Percentiles rank a stretch among this genome's conserved stretches.
These are phyloP conservation scores for Psittacara wagleri DNA, from an alignment of 2,113 vertebrate genomes.

Conservation along the genomic window DNA sequence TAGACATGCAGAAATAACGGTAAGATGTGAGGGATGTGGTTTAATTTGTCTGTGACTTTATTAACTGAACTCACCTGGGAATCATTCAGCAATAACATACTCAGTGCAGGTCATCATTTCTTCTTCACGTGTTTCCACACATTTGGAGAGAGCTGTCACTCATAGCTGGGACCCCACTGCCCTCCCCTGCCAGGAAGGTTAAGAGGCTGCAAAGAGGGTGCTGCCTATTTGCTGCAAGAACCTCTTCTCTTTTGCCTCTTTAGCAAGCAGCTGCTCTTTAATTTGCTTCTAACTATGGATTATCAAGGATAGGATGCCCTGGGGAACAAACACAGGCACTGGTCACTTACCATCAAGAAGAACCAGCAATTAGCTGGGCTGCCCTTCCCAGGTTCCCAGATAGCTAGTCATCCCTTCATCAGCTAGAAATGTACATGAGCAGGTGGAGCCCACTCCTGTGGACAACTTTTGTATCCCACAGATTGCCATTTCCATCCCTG, in stretches of 20 bases:
- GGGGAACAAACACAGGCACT: not conserved
- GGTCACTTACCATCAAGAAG: not conserved
- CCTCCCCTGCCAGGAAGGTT: not conserved
- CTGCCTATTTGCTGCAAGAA: slow-evolving; percentile 5
- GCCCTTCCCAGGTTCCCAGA: not conserved
- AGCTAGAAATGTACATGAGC: not conserved
- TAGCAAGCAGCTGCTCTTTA: not conserved
- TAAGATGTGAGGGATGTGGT: slow-evolving; percentile 43
- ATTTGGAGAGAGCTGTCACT: slow-evolving; percentile 61
- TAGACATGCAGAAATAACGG: slow-evolving; percentile 52
- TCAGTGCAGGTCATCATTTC: slow-evolving; percentile 27
- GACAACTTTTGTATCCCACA: not conserved
- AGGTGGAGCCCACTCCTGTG: not conserved
- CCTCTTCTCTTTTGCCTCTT: slow-evolving; percentile 6
- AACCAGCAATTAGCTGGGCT: not conserved
- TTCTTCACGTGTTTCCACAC: slow-evolving; percentile 44
- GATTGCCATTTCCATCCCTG: not conserved
- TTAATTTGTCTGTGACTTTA: slow-evolving; percentile 61
- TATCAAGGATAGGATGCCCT: not conserved
- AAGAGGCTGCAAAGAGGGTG: slow-evolving; percentile 26
- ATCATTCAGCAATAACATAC: slow-evolving; percentile 62
- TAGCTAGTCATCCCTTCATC: not conserved
- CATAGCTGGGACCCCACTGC: slow-evolving; percentile 28
- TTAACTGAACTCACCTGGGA: slow-evolving; percentile 64
- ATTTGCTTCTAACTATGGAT: not conserved